Percentiles rank a stretch among this genome's conserved stretches.
Conservation (phyloP, 2,888 invertebrate genomes). For the Pteria penguin region DNA sequence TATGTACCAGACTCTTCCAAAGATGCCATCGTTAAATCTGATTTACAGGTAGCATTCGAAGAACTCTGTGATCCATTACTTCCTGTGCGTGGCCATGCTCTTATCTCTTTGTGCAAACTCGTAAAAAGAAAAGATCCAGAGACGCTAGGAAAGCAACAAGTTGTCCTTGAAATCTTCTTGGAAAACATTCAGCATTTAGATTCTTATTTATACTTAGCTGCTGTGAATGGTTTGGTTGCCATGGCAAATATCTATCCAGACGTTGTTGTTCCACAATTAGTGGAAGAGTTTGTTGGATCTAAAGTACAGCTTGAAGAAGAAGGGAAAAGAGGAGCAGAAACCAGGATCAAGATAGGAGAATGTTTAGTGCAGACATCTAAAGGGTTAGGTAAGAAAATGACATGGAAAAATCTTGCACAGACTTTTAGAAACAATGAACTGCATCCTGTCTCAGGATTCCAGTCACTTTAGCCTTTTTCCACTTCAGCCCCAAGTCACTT, state of each 20-base stretch:
- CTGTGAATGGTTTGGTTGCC: conserved; percentile 88
- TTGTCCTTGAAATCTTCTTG: conserved; percentile 87
- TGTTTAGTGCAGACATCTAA: conserved; percentile 87
- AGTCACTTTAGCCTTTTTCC: too few species aligned
- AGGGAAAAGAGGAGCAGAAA: conserved; percentile 63
- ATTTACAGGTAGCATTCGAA: conserved; percentile 82
- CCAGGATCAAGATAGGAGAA: conserved; percentile 90
- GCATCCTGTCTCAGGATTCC: too few species aligned
- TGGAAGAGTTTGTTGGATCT: conserved; percentile 83
- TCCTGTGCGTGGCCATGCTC: conserved; percentile 90
- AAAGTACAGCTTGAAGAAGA: conserved; percentile 1
- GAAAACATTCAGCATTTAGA: conserved; percentile 89
- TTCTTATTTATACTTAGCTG: conserved; percentile 90
- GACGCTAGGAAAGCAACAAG: conserved; percentile 81
- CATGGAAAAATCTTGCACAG: too few species aligned
- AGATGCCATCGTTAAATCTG: conserved; percentile 12
- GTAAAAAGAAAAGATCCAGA: conserved; percentile 85
- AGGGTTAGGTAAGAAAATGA: conserved; percentile 84
- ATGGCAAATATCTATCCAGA: conserved; percentile 86
- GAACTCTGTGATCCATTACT: conserved; percentile 87
- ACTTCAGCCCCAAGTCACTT: too few species aligned
- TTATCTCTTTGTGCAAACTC: conserved; percentile 87
- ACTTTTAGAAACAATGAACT: too few species aligned
- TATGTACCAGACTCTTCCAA: neutral
- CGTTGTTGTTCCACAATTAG: conserved; percentile 85